A percentile compares a stretch with the other conserved stretches of the same genome.
phyloP scores from a whole-genome alignment of 2,113 vertebrate genomes.

The Triplophysa siluroides region DNA sequence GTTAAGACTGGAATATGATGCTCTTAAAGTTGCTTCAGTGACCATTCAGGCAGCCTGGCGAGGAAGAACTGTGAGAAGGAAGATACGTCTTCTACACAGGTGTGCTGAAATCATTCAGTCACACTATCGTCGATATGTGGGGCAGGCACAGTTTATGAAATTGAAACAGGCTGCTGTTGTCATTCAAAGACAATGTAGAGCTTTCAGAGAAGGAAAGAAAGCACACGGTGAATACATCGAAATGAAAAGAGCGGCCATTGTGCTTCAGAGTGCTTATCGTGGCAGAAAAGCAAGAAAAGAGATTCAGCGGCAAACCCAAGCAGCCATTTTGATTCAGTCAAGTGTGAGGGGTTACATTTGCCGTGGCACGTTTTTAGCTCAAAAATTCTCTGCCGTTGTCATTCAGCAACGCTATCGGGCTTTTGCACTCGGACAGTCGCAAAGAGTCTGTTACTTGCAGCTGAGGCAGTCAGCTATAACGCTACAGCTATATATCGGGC shows the following conservation, averaged over 20 bases:
- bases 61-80: conserved; percentile 70
- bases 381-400: conserved; percentile 65
- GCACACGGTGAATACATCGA: conserved; percentile 64
- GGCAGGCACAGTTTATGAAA: conserved; percentile 65
- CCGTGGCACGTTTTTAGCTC: conserved; percentile 66
- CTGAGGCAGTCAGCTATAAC: too few relatives aligned
- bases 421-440: conserved; percentile 37
- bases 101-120: conserved; percentile 80
- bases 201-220: conserved; percentile 60
- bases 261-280: conserved; percentile 80
- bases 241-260: conserved; percentile 64
- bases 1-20: conserved; percentile 60
- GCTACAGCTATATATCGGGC: too few relatives aligned
- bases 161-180: conserved; percentile 68
- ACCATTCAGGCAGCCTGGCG: conserved; percentile 82
- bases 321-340: conserved; percentile 78
- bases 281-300: conserved; percentile 72
- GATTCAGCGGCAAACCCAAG: conserved; percentile 62
- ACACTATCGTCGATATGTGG: conserved; percentile 72
- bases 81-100: conserved; percentile 58
- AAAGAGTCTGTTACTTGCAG: conserved; percentile 69
- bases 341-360: conserved; percentile 68
- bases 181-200: conserved; percentile 78
- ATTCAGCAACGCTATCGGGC: conserved; percentile 79
- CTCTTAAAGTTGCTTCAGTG: conserved; percentile 60